Base-by-base conservation (phyloP, 2,797 vertebrate species). In the Diceros bicornis region DNA sequence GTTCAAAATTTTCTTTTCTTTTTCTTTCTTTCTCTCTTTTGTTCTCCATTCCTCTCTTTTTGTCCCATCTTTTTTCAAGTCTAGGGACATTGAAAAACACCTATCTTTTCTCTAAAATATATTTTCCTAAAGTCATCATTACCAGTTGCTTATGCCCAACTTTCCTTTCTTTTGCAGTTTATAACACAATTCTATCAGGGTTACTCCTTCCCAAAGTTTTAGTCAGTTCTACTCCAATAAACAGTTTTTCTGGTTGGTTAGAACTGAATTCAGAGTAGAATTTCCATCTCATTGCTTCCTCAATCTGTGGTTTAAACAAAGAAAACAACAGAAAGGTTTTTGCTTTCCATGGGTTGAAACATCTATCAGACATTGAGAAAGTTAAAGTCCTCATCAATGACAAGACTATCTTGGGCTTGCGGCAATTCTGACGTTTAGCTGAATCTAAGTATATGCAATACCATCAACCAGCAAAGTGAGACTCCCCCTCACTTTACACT, bases 311-410 rank as follows among this genome's bases (percentile, higher is more conserved):
- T 75, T 95, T 68, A 50, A 64, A 75, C 83, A 74, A 84, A 89
- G 14, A 95, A 87, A 85, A 71, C 82, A 34, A 71, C 69, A 98
- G 20, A 62, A 95, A 88, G 75, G 1, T 12, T 61, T 95, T 93
- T 96, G 66, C 44, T 92, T 77, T 91, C 86, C 88, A 37, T 23
- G 50, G 61, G 55, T 14, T 74, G 23, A 94, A 96, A 81, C 20
- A 75, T 59, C 10, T 71, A 72, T 68, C 59, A 77, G 90, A 92
- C 44, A 77, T 2, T 29, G 32, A 61, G 72, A 88, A 75, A 91
- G 57, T 85, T 89, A 16, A 88, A 75, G 50, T 81, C 32, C 14
- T 94, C 52, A 62, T 59, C 68, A 29, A 74, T 37, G 71, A 57
- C 37, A 25, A 27, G 50, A 52, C 50, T 12, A 89, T 84, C 41